Percentiles rank a stretch among this genome's conserved stretches.
These are phyloP conservation scores for Colinus virginianus DNA, from an alignment of 2,113 vertebrate genomes.

Conservation along the genomic window DNA sequence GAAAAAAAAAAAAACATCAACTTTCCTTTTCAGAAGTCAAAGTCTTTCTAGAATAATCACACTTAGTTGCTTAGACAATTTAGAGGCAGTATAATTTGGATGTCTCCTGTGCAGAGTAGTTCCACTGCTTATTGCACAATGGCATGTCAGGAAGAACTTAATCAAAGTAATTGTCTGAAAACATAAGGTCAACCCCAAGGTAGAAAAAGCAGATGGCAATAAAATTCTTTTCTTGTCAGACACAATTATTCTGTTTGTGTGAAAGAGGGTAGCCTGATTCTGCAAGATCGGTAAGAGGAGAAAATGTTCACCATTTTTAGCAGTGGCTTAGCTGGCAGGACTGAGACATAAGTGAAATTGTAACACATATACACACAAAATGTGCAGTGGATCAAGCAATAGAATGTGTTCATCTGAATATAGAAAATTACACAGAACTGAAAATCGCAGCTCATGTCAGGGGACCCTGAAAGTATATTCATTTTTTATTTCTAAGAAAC, in stretches of 20 bases:
- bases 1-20: background rate
- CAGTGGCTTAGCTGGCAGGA: background rate
- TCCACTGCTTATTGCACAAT: background rate
- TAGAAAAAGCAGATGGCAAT: background rate
- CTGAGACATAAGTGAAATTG: background rate
- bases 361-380: background rate
- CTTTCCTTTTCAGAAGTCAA: background rate
- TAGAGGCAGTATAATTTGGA: constrained; percentile 10
- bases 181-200: constrained; percentile 21
- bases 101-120: background rate
- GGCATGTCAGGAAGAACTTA: constrained; percentile 10
- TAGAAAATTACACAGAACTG: background rate
- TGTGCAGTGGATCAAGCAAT: background rate
- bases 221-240: background rate
- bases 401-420: background rate
- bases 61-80: background rate
- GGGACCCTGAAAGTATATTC: background rate
- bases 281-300: background rate
- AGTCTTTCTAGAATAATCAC: background rate
- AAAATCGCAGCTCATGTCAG: background rate
- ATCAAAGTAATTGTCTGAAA: constrained; percentile 49
- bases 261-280: background rate
- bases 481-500: constrained; percentile 30
- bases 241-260: background rate
- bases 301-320: background rate